A percentile compares a stretch with the other conserved stretches of the same genome.
phyloP scores from a whole-genome alignment of 2,797 vertebrate genomes.

The Podarcis lilfordi region DNA sequence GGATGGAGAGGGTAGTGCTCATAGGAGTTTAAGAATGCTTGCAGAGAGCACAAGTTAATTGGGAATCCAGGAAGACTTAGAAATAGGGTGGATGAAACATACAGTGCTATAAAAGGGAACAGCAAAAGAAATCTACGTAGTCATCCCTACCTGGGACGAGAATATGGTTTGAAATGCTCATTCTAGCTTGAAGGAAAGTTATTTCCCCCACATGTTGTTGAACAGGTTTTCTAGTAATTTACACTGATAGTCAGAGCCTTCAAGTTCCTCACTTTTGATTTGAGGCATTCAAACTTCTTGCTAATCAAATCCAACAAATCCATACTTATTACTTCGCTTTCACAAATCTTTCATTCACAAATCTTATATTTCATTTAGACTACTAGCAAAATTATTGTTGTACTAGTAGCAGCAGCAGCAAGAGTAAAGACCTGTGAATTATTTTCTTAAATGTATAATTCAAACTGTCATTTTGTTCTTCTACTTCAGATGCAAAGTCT shows the following conservation, averaged over 20 bases:
- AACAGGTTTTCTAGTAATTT: slow-evolving; percentile 26
- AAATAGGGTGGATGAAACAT: background rate
- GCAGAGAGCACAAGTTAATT: background rate
- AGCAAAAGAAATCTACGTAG: background rate
- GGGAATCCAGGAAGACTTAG: background rate
- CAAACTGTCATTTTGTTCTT: slow-evolving; percentile 52
- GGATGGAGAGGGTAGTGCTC: too few relatives aligned
- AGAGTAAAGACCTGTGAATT: slow-evolving; percentile 39
- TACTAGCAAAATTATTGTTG: slow-evolving; percentile 49
- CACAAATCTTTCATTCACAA: slow-evolving; percentile 4
- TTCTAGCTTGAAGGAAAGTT: background rate
- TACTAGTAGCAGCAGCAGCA: slow-evolving; percentile 53
- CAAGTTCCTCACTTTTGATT: slow-evolving; percentile 15
- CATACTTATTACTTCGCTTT: slow-evolving; percentile 20
- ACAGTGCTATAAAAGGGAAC: background rate
- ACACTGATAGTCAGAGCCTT: background rate
- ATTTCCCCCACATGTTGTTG: background rate
- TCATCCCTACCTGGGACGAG: background rate
- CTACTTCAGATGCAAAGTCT: slow-evolving; percentile 49
- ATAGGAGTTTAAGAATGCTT: background rate
- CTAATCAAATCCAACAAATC: slow-evolving; percentile 42
- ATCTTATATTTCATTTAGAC: slow-evolving; percentile 46
- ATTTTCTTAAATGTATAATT: slow-evolving; percentile 58
- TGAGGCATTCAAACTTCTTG: slow-evolving; percentile 2
- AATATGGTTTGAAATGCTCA: background rate